Percentiles rank a stretch among this genome's conserved stretches.
phyloP scores from a whole-genome alignment of 1,140 invertebrate genomes.

The Asbolus verrucosus region DNA sequence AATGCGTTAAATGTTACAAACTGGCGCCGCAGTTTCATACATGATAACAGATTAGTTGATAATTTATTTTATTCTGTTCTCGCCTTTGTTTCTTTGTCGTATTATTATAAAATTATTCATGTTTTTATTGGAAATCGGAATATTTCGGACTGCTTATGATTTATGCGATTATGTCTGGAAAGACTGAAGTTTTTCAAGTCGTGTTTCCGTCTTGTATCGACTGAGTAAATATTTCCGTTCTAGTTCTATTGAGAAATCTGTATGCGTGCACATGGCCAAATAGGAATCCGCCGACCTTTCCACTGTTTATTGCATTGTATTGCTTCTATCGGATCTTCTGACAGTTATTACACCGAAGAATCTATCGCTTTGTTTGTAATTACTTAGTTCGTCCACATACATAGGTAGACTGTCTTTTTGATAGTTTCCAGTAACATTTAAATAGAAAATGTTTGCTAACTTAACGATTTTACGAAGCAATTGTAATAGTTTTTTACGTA shows the following conservation, averaged over 20 bases:
- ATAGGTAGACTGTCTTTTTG: too few relatives aligned
- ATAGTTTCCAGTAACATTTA: too few relatives aligned
- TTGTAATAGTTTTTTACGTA: too few relatives aligned
- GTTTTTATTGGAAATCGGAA: not conserved
- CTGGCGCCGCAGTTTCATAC: too few relatives aligned
- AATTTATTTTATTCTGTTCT: too few relatives aligned
- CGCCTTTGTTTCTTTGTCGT: not conserved
- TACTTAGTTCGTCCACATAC: too few relatives aligned
- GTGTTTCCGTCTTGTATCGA: constrained; percentile 21
- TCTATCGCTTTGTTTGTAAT: too few relatives aligned
- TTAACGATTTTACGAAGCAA: too few relatives aligned
- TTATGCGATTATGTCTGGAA: constrained; percentile 18
- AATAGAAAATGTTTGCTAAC: too few relatives aligned
- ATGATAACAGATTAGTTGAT: too few relatives aligned
- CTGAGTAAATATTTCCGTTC: constrained; percentile 31
- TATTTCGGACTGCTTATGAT: too few relatives aligned
- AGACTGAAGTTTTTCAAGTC: constrained; percentile 19
- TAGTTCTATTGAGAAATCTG: constrained; percentile 21
- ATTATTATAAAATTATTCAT: not conserved
- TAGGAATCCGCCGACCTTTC: constrained; percentile 16
- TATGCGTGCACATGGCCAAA: constrained; percentile 31
- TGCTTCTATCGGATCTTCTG: constrained; percentile 1
- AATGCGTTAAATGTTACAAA: not conserved
- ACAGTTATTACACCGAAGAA: too few relatives aligned
- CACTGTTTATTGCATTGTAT: constrained; percentile 14